These are phyloP conservation scores for Aphyosemion australe DNA, from an alignment of 2,113 vertebrate genomes.

Conservation along the genomic window DNA sequence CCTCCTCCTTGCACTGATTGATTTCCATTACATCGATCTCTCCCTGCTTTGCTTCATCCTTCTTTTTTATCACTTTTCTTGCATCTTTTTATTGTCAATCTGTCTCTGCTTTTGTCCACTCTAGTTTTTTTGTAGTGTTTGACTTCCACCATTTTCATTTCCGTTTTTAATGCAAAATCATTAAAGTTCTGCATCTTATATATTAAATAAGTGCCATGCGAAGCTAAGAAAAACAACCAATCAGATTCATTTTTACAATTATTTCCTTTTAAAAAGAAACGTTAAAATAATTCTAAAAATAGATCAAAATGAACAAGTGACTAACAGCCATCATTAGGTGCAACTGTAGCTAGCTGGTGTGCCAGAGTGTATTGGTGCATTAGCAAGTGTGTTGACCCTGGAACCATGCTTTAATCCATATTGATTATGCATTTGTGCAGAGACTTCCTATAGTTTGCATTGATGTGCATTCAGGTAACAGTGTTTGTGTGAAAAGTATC, in stretches of 20 bases:
- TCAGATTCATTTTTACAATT: neutral
- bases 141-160: neutral
- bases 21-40: slow-evolving; percentile 12
- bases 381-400: slow-evolving; percentile 22
- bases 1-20: slow-evolving; percentile 2
- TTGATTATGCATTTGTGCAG: slow-evolving; percentile 47
- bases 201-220: too few species aligned
- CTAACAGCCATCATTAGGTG: slow-evolving; percentile 1
- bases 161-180: neutral
- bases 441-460: slow-evolving; percentile 20
- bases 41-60: neutral
- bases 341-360: slow-evolving; percentile 2
- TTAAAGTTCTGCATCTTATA: neutral
- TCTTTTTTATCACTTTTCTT: neutral
- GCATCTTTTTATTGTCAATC: neutral
- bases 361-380: slow-evolving; percentile 7
- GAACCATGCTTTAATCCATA: slow-evolving; percentile 38
- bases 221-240: neutral
- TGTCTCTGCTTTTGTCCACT: neutral
- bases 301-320: neutral
- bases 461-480: neutral
- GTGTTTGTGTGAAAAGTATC: slow-evolving; percentile 4
- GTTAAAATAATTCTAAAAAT: neutral
- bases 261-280: too few species aligned
- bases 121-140: neutral